Evolutionary conservation across 2,888 invertebrate genomes (phyloP).

Genomic region (Cataglyphis altisquamis): DNA sequence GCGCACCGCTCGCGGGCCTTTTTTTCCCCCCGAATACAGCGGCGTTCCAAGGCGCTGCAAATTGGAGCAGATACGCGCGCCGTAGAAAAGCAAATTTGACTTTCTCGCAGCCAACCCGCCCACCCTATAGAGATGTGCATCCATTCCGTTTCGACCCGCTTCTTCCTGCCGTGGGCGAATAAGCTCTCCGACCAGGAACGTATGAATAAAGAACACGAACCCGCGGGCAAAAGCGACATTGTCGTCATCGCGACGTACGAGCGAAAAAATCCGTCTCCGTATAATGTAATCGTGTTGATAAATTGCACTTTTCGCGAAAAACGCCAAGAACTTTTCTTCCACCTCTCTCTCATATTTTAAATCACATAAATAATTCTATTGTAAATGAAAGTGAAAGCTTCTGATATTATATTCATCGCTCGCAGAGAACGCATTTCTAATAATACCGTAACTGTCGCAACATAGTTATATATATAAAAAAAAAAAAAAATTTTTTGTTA

Average conservation of each 20-base stretch:
- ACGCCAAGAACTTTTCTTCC: neutral
- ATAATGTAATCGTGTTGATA: constrained; percentile 16
- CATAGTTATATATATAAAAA: neutral
- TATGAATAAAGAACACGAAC: constrained; percentile 79
- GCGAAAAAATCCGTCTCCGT: neutral
- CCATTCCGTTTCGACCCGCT: constrained; percentile 19
- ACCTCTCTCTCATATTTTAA: neutral
- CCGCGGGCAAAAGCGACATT: constrained; percentile 75
- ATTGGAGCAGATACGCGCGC: constrained; percentile 73
- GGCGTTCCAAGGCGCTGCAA: constrained; percentile 70
- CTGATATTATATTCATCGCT: neutral
- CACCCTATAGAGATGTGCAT: constrained; percentile 42
- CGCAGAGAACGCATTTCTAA: neutral
- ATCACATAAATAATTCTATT: neutral
- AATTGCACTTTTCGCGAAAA: constrained; percentile 8
- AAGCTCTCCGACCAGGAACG: constrained; percentile 75
- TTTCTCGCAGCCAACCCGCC: constrained; percentile 55
- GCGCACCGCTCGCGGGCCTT: constrained; percentile 54
- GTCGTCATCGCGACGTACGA: constrained; percentile 64
- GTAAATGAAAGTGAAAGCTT: neutral
- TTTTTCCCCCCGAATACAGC: constrained; percentile 54
- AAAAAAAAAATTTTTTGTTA: neutral
- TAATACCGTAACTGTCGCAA: neutral
- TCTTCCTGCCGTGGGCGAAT: constrained; percentile 59
- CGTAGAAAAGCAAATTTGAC: constrained; percentile 77